phyloP scores from a whole-genome alignment of 2,888 invertebrate species.

The Nysson spinosus region DNA sequence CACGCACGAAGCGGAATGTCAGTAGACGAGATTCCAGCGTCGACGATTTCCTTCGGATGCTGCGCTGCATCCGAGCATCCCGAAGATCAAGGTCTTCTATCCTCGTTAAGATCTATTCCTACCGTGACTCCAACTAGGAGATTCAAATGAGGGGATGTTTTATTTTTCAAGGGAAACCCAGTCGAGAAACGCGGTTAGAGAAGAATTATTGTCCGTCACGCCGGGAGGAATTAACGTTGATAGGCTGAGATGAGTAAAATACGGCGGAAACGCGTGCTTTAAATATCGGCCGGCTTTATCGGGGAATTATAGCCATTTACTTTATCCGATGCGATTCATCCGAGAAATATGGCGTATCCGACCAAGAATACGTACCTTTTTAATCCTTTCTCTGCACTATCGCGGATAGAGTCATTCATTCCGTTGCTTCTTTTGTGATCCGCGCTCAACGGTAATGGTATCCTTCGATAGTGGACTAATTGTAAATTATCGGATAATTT shows the following conservation, averaged over 20 bases:
- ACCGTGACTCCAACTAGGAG: no score
- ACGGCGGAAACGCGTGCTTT: neutral
- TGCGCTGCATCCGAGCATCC: neutral
- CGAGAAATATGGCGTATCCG: neutral
- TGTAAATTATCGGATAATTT: no score
- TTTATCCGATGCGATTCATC: neutral
- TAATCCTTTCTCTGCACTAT: no score
- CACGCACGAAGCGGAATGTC: constrained; percentile 63
- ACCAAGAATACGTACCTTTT: no score
- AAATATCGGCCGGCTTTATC: neutral
- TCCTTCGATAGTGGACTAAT: no score
- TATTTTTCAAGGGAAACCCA: no score
- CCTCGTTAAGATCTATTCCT: no score
- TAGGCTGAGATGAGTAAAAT: neutral
- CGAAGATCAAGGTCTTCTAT: no score
- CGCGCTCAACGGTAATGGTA: no score
- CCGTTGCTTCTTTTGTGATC: no score
- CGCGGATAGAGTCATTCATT: no score
- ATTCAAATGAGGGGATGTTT: neutral
- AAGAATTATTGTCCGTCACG: neutral
- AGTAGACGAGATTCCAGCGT: constrained; percentile 55
- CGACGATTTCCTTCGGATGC: constrained; percentile 48
- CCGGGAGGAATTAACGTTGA: neutral
- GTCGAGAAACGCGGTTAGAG: neutral
- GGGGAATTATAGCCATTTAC: neutral